Percentiles rank a stretch among this genome's conserved stretches.
Evolutionary conservation across 35 echinoderm and acorn worm genomes (phyloP).

Genomic region (Apostichopus parvimensis): DNA sequence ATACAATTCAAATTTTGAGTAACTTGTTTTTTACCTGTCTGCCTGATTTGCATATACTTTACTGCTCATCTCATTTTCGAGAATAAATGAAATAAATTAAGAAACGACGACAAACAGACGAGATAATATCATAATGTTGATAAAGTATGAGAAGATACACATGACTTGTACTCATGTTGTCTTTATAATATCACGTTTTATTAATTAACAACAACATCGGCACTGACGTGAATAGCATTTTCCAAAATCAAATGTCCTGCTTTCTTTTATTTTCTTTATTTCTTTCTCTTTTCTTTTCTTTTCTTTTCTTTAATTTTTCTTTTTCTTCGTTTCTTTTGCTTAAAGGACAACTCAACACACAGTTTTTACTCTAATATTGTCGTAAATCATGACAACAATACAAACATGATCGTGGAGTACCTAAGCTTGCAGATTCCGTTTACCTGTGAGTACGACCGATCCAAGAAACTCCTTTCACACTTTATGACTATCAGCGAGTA

Average conservation of each 20-base stretch:
- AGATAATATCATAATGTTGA: no score
- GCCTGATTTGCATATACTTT: no score
- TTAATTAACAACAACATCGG: no score
- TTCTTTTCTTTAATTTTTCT: background rate
- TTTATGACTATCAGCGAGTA: slow-evolving; percentile 2
- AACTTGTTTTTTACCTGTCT: no score
- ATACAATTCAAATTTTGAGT: no score
- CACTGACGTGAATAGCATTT: no score
- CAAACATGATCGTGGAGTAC: slow-evolving; percentile 2
- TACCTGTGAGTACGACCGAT: slow-evolving; percentile 17
- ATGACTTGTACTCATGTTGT: background rate
- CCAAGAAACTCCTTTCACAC: background rate
- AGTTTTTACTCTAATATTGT: slow-evolving; percentile 13
- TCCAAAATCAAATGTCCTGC: background rate
- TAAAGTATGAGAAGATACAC: background rate
- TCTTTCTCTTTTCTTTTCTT: background rate
- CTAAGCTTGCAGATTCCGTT: slow-evolving; percentile 27
- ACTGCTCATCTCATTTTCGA: no score
- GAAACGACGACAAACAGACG: no score
- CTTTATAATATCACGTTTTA: no score
- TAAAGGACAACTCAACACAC: slow-evolving; percentile 16
- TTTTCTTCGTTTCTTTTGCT: background rate
- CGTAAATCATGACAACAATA: background rate
- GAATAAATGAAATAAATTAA: no score
- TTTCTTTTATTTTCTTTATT: background rate